These are phyloP conservation scores for Salticus scenicus DNA, from an alignment of 2,888 invertebrate genomes.

Conservation along the genomic window DNA sequence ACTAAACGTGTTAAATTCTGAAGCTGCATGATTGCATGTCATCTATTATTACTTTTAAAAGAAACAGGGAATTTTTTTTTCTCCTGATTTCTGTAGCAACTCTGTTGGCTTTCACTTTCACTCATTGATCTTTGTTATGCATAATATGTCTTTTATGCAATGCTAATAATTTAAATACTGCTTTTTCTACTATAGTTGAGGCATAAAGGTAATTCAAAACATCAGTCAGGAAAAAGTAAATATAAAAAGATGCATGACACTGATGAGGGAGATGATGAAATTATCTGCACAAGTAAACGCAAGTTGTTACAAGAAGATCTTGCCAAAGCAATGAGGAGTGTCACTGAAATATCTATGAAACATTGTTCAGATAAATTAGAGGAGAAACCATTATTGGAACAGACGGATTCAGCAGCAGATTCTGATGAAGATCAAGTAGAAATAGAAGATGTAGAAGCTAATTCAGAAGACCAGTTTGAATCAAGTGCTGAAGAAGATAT, in stretches of 20 bases:
- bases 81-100: too few species aligned
- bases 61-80: too few species aligned
- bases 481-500: background rate
- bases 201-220: constrained; percentile 17
- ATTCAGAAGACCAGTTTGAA: background rate
- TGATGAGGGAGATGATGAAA: constrained; percentile 21
- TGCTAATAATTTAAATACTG: too few species aligned
- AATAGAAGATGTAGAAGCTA: background rate
- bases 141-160: too few species aligned
- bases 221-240: background rate
- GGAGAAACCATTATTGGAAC: background rate
- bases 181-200: constrained; percentile 16
- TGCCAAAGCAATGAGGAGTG: constrained; percentile 1
- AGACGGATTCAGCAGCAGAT: background rate
- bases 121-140: too few species aligned
- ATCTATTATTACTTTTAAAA: too few species aligned
- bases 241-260: background rate
- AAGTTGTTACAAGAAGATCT: constrained; percentile 28
- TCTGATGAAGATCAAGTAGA: background rate
- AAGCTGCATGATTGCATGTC: too few species aligned
- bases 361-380: background rate
- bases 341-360: background rate
- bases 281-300: background rate
- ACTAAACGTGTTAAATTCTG: too few species aligned
- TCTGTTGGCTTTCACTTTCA: too few species aligned